phyloP scores from a whole-genome alignment of 2,113 vertebrate genomes.

The Labeo rohita region DNA sequence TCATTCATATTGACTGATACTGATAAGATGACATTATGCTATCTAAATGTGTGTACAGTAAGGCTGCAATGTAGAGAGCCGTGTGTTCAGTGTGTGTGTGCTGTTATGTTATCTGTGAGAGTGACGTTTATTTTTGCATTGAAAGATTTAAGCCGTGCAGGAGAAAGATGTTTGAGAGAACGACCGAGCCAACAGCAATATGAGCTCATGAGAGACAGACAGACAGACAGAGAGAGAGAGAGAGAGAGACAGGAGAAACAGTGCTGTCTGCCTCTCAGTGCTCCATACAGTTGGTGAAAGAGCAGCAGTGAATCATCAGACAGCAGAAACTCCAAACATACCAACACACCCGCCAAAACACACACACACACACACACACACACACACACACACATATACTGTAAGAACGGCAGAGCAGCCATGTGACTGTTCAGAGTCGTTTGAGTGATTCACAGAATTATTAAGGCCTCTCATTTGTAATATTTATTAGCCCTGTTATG shows the following conservation, averaged over 20 bases:
- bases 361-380: conserved; percentile 18
- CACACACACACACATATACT: not conserved
- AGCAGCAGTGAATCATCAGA: conserved; percentile 70
- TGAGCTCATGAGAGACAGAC: conserved; percentile 36
- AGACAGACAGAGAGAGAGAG: not conserved
- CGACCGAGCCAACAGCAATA: conserved; percentile 55
- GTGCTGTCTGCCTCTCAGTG: not conserved
- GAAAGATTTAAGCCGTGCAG: conserved; percentile 47
- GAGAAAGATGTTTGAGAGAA: conserved; percentile 44
- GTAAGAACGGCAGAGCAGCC: not conserved
- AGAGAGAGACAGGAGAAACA: not conserved
- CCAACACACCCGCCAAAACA: conserved; percentile 44
- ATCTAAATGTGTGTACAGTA: not conserved
- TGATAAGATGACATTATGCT: not conserved
- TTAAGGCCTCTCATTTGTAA: not conserved
- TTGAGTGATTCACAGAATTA: not conserved
- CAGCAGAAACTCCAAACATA: conserved; percentile 70
- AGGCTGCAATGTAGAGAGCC: not conserved
- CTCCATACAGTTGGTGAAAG: not conserved
- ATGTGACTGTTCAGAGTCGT: not conserved
- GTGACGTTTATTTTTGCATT: conserved; percentile 33
- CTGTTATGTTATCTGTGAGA: not conserved
- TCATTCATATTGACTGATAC: not conserved
- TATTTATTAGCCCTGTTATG: not conserved
- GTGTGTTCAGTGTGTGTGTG: not conserved